Base-by-base conservation (phyloP, 2,888 invertebrate genomes). In the Lithophane socia region DNA sequence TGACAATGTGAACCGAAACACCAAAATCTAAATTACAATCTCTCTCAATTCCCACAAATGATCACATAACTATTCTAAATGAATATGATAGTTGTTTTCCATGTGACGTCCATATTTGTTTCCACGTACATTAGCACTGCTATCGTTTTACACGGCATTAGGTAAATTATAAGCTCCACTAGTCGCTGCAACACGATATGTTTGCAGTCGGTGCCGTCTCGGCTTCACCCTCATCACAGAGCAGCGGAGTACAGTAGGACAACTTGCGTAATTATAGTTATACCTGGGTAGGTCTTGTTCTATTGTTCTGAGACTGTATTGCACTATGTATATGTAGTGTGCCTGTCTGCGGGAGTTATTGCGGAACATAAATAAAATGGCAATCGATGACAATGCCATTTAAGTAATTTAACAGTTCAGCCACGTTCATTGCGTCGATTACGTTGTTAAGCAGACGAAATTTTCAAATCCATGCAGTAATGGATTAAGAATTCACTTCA, bases 121-220 rank as follows among this genome's bases (percentile, higher is more conserved):
- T 89, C 83, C 82, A 90, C 86, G 92, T 94, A 95, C 96, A 96
- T 96, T 95, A 96, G 95, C 93, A 89, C 88, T 80, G 91, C 92
- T 93, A 94, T 96, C 95, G 90, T 91, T 93, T 96, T 96, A 95
- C 95, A 92, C 94, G 92, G 95, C 96, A 96, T 96, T 96, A 96
- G 96, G 95, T 95, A 95, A 96, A 96, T 96, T 96, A 96, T 95
- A 95, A 95, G 96, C 95, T 95, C 93, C 92, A 94, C 94, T 96
- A 95, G 94, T 91, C 92, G 91, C 80, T 90, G 95, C 89, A 93
- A 96, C 91, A 84, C 89, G 95, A 96, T 96, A 94, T 96, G 95
- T 96, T 96, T 96, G 94, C 95, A 90, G 92, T 91, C 91, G 88
- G 89, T 92, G 92, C 92, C 91, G 93, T 92, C 92, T 92, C 92